Conservation (phyloP, 2,888 invertebrate genomes). For the Cetonia aurata region DNA sequence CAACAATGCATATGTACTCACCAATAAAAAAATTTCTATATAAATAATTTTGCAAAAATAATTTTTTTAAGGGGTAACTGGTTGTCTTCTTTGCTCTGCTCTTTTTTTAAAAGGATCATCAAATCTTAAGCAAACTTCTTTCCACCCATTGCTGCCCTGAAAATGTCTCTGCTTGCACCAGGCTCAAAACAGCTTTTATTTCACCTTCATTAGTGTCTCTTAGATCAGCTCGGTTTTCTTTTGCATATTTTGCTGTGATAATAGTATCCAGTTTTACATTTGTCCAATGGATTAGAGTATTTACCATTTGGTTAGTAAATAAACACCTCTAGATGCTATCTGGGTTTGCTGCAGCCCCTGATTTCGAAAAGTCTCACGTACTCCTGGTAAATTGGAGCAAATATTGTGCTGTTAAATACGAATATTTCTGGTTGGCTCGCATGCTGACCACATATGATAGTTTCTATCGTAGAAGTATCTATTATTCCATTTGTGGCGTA, state of each 20-base stretch:
- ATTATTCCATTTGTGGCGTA: neutral
- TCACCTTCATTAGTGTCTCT: neutral
- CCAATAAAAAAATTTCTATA: too few relatives aligned
- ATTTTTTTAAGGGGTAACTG: too few relatives aligned
- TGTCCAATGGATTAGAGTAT: slow-evolving; percentile 8
- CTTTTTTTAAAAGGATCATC: too few relatives aligned
- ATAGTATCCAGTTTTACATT: slow-evolving; percentile 1
- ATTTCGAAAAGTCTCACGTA: neutral
- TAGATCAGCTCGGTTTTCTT: neutral
- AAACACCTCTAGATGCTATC: too few relatives aligned
- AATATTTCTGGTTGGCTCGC: slow-evolving; percentile 5
- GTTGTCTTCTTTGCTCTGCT: too few relatives aligned
- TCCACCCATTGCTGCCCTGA: slow-evolving; percentile 3
- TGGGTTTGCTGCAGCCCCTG: too few relatives aligned
- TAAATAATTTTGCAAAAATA: too few relatives aligned
- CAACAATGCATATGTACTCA: too few relatives aligned
- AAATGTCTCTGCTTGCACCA: neutral
- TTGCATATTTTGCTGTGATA: too few relatives aligned
- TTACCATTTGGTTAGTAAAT: too few relatives aligned
- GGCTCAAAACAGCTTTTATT: neutral
- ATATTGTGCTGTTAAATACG: neutral
- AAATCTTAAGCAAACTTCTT: too few relatives aligned
- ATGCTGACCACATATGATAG: neutral
- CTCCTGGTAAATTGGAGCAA: slow-evolving; percentile 1
- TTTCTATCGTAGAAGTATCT: neutral